Evolutionary conservation across 1,140 invertebrate genomes (phyloP).

Genomic region (Littorina saxatilis): DNA sequence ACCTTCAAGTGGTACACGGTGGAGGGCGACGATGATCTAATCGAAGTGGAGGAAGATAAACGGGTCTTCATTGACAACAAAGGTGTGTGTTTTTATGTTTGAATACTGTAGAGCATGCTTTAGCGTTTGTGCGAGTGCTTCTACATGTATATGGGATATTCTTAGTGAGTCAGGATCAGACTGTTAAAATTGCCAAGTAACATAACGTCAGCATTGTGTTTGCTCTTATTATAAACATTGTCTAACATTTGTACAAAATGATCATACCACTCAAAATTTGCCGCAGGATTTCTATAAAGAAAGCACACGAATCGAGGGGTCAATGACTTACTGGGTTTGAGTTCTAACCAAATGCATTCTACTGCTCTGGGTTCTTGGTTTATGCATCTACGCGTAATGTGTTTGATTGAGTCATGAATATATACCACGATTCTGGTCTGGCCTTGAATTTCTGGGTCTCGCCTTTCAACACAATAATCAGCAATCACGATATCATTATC

Average conservation of each 20-base stretch:
- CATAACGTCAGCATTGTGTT: too few species aligned
- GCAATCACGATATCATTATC: too few species aligned
- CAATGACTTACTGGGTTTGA: background rate
- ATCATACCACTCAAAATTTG: too few species aligned
- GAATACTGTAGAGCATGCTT: background rate
- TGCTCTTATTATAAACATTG: too few species aligned
- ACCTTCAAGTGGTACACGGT: conserved; percentile 30
- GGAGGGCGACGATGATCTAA: background rate
- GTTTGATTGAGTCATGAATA: too few species aligned
- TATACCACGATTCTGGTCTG: background rate
- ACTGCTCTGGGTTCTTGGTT: too few species aligned
- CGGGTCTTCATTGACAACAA: conserved; percentile 7
- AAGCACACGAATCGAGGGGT: background rate
- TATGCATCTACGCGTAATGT: too few species aligned
- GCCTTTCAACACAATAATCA: too few species aligned
- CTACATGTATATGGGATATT: background rate
- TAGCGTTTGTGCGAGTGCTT: background rate
- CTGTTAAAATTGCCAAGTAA: too few species aligned
- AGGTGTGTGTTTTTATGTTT: background rate
- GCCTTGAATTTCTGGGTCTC: background rate
- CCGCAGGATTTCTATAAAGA: too few species aligned
- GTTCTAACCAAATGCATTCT: too few species aligned
- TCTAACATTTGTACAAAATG: too few species aligned
- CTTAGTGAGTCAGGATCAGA: background rate
- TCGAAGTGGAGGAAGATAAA: background rate